Evolutionary conservation across 2,888 invertebrate species (phyloP).

Genomic region (Thera britannica): DNA sequence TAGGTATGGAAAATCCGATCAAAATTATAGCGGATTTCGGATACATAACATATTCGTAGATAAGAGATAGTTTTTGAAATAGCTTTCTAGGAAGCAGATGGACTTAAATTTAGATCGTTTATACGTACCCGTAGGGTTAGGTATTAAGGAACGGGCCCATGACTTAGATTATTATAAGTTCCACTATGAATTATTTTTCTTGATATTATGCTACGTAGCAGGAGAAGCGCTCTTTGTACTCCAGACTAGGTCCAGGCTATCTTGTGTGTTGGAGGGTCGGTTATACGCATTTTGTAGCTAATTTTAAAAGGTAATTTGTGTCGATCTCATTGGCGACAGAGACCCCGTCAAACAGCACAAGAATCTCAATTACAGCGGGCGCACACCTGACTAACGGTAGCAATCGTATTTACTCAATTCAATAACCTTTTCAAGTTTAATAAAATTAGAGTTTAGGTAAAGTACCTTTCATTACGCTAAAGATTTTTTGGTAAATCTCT

Average conservation of each 20-base stretch:
- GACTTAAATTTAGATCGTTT: constrained; percentile 69
- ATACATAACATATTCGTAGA: constrained; percentile 53
- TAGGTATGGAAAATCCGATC: constrained; percentile 42
- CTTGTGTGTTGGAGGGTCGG: not conserved
- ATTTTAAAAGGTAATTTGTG: not conserved
- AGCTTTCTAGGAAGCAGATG: constrained; percentile 74
- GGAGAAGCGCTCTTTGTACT: constrained; percentile 13
- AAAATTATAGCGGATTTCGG: constrained; percentile 47
- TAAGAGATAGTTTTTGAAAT: constrained; percentile 72
- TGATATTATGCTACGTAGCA: constrained; percentile 3
- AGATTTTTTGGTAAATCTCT: constrained; percentile 80
- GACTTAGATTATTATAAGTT: constrained; percentile 78
- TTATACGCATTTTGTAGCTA: not conserved
- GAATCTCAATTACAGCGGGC: constrained; percentile 25
- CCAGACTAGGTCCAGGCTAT: not conserved
- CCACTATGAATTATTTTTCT: constrained; percentile 51
- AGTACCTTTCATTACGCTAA: constrained; percentile 68
- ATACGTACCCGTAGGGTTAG: constrained; percentile 70
- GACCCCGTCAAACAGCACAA: not conserved
- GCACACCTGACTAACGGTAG: constrained; percentile 37
- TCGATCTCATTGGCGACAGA: not conserved
- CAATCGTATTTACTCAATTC: constrained; percentile 64
- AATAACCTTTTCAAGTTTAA: constrained; percentile 62
- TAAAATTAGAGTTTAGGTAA: constrained; percentile 67
- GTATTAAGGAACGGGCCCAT: constrained; percentile 79